Evolutionary conservation across 2,888 invertebrate species (phyloP).

Genomic region (Mamestra brassicae): DNA sequence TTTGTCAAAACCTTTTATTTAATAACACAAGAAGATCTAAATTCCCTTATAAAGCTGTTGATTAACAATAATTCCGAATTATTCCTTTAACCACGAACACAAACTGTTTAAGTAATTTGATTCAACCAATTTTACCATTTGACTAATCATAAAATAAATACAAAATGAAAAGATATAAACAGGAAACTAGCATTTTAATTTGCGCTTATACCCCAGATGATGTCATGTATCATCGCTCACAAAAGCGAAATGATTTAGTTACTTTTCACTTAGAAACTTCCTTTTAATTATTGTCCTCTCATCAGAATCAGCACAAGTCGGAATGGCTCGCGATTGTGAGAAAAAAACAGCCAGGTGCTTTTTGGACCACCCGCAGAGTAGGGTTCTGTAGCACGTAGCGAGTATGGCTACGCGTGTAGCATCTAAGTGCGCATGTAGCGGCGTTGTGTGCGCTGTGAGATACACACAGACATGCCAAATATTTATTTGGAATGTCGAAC

Average conservation of each 20-base stretch:
- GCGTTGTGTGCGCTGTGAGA: not conserved
- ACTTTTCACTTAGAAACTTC: conserved; percentile 37
- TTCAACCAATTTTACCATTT: conserved; percentile 72
- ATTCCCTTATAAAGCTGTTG: conserved; percentile 44
- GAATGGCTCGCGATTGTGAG: not conserved
- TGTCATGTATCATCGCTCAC: conserved; percentile 79
- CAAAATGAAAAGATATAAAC: conserved; percentile 80
- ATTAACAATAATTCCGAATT: conserved; percentile 40
- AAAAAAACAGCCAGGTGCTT: conserved; percentile 15
- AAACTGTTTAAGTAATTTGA: conserved; percentile 66
- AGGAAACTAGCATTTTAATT: conserved; percentile 85
- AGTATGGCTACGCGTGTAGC: conserved; percentile 19
- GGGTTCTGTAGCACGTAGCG: conserved; percentile 28
- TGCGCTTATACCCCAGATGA: conserved; percentile 81
- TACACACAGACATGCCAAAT: not conserved
- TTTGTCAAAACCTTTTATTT: conserved; percentile 21
- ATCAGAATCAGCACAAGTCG: conserved; percentile 11
- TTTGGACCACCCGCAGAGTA: conserved; percentile 31
- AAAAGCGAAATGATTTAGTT: conserved; percentile 63
- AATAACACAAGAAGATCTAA: conserved; percentile 10
- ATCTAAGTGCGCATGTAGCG: conserved; percentile 9
- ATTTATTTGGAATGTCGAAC: not conserved
- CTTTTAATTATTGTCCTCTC: conserved; percentile 8
- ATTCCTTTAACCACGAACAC: conserved; percentile 54
- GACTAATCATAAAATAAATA: conserved; percentile 76